phyloP scores from a whole-genome alignment of 2,797 vertebrate species.

The Cuniculus paca region DNA sequence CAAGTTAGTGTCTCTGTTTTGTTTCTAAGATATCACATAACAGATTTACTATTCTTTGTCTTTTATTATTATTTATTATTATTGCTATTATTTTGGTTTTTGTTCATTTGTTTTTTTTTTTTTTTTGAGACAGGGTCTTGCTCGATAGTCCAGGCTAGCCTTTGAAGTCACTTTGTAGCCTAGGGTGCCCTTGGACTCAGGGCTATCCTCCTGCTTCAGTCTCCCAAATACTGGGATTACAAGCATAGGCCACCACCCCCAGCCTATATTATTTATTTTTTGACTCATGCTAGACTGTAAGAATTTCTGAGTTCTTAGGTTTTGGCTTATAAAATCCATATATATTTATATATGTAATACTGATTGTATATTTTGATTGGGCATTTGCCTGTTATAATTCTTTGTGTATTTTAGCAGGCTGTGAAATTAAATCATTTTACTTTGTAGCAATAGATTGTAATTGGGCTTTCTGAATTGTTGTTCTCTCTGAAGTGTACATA shows the following conservation, averaged over 20 bases:
- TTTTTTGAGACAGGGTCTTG: neutral
- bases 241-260: neutral
- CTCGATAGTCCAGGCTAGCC: neutral
- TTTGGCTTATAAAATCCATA: neutral
- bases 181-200: neutral
- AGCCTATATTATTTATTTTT: neutral
- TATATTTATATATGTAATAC: neutral
- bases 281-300: neutral
- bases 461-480: neutral
- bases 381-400: neutral
- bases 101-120: neutral
- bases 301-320: conserved; percentile 6
- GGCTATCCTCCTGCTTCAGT: neutral
- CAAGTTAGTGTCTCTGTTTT: neutral
- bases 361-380: neutral
- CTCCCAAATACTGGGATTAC: neutral
- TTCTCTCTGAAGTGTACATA: neutral
- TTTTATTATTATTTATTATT: neutral
- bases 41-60: neutral
- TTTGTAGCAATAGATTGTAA: neutral
- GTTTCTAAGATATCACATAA: neutral
- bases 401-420: neutral
- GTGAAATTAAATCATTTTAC: neutral
- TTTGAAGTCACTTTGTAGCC: neutral
- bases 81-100: neutral